Evolutionary conservation across 2,888 invertebrate genomes (phyloP).

Genomic region (Branchellion lobata): DNA sequence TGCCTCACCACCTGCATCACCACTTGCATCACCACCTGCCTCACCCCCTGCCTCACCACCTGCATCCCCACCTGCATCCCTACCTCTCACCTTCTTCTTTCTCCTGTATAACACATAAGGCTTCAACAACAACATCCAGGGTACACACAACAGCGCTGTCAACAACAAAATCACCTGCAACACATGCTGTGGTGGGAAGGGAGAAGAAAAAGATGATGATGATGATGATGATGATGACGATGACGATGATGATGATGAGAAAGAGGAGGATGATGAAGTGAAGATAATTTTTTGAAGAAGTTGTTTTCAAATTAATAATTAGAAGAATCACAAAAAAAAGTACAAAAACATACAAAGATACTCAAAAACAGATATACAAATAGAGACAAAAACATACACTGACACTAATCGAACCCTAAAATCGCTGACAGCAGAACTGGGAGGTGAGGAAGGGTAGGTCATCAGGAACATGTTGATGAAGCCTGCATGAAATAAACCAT

Average conservation of each 20-base stretch:
- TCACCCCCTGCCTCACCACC: background rate
- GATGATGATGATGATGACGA: slow-evolving; percentile 28
- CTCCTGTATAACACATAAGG: slow-evolving; percentile 68
- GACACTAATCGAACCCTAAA: too few species aligned
- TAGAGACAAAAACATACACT: too few species aligned
- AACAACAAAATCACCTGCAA: slow-evolving; percentile 61
- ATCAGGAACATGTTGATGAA: slow-evolving; percentile 98
- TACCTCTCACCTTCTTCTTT: background rate
- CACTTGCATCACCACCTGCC: background rate
- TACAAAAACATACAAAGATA: too few species aligned
- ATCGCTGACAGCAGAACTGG: slow-evolving; percentile 55
- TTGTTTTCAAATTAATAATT: background rate
- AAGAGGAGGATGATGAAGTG: background rate
- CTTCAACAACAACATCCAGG: slow-evolving; percentile 91
- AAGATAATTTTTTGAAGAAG: background rate
- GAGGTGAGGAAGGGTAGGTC: slow-evolving; percentile 64
- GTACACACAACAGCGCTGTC: slow-evolving; percentile 77
- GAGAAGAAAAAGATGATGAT: background rate
- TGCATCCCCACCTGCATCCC: background rate
- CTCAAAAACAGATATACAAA: too few species aligned
- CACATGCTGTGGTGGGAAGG: slow-evolving; percentile 55
- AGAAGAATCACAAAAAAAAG: too few species aligned
- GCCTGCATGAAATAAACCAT: slow-evolving; percentile 62
- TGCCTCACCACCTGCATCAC: background rate
- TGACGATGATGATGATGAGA: slow-evolving; percentile 12